Conservation (phyloP, 2,888 invertebrate species). For the Galeopsomyia nigrocyanea region DNA sequence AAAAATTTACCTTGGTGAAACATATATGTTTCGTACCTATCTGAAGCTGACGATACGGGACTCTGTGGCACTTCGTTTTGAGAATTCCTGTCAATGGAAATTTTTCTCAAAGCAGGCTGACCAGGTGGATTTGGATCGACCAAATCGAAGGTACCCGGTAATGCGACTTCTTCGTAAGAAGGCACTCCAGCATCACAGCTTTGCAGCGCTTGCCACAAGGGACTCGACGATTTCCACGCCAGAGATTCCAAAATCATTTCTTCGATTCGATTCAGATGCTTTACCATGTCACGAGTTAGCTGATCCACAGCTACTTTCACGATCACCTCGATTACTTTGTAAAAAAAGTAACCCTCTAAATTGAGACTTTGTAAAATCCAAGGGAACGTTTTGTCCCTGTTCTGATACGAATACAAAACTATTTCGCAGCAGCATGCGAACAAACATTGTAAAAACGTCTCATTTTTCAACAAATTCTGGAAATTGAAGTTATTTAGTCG, state of each 20-base stretch:
- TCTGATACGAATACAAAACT: slow-evolving; percentile 90
- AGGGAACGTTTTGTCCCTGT: slow-evolving; percentile 88
- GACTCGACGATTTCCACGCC: slow-evolving; percentile 90
- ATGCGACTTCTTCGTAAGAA: slow-evolving; percentile 82
- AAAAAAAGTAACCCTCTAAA: slow-evolving; percentile 91
- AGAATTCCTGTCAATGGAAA: slow-evolving; percentile 63
- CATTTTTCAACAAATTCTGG: slow-evolving; percentile 82
- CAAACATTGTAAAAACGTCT: slow-evolving; percentile 86
- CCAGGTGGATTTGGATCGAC: slow-evolving; percentile 63
- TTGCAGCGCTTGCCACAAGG: slow-evolving; percentile 86
- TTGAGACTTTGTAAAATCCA: slow-evolving; percentile 88
- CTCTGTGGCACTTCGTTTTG: slow-evolving; percentile 64
- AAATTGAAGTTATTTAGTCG: slow-evolving; percentile 5
- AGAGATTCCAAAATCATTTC: slow-evolving; percentile 93
- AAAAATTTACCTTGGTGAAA: slow-evolving; percentile 5
- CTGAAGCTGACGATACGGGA: slow-evolving; percentile 66
- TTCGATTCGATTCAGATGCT: slow-evolving; percentile 95
- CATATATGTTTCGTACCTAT: slow-evolving; percentile 53
- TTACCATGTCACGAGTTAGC: slow-evolving; percentile 90
- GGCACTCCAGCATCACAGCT: slow-evolving; percentile 76
- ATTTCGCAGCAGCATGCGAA: slow-evolving; percentile 94
- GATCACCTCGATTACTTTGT: slow-evolving; percentile 95
- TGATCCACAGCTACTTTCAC: slow-evolving; percentile 89
- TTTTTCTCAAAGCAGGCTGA: slow-evolving; percentile 60
- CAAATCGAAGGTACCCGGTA: slow-evolving; percentile 71